Percentiles rank a stretch among this genome's conserved stretches.
phyloP scores from a whole-genome alignment of 2,888 invertebrate genomes.

The Ommatoiulus sabulosus region DNA sequence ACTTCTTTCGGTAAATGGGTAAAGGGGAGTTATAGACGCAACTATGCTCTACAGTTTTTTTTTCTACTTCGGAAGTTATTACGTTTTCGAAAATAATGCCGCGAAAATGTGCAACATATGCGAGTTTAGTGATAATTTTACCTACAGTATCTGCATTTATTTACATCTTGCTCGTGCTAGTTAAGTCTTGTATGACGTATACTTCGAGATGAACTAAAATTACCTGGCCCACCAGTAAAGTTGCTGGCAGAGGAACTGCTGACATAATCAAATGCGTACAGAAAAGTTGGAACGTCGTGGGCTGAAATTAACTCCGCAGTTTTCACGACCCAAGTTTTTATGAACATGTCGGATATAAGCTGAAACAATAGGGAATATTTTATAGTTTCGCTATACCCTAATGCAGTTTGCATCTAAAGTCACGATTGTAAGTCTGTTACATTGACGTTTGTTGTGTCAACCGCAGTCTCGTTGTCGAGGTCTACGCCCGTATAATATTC shows the following conservation, averaged over 20 bases:
- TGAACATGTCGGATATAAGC: conserved; percentile 47
- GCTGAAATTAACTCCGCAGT: not conserved
- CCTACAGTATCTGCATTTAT: too few species aligned
- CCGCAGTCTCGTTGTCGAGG: not conserved
- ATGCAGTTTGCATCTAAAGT: too few species aligned
- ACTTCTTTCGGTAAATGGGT: too few species aligned
- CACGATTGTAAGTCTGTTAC: not conserved
- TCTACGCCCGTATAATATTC: conserved; percentile 51
- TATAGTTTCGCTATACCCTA: too few species aligned
- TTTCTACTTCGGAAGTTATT: too few species aligned
- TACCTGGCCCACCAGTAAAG: not conserved
- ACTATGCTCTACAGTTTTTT: too few species aligned
- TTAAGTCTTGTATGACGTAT: too few species aligned
- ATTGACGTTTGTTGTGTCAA: conserved; percentile 25
- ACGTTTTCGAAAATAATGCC: too few species aligned
- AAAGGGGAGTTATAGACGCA: too few species aligned
- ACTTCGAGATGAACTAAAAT: not conserved
- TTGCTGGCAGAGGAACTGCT: not conserved
- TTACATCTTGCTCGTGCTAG: too few species aligned
- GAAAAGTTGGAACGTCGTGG: not conserved
- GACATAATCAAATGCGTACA: conserved; percentile 40
- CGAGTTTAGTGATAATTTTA: too few species aligned
- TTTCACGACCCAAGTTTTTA: conserved; percentile 26
- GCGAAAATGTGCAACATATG: too few species aligned
- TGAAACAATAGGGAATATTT: not conserved